These are phyloP conservation scores for Otus sunia DNA, from an alignment of 2,113 vertebrate genomes.

Conservation along the genomic window DNA sequence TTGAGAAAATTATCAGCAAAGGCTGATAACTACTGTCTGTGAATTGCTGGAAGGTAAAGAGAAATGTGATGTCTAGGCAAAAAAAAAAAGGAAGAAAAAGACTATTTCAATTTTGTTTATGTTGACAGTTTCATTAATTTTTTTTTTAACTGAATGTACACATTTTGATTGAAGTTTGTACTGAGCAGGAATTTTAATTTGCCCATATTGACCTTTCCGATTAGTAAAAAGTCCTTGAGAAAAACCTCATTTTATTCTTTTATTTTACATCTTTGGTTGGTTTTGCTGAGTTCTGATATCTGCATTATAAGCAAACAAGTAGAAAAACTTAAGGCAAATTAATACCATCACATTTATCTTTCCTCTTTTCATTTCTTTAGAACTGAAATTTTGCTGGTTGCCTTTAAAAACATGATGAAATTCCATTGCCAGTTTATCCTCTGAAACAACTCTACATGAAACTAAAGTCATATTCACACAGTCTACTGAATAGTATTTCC, in stretches of 20 bases:
- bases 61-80: background rate
- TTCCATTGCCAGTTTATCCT: background rate
- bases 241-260: background rate
- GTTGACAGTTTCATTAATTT: conserved; percentile 12
- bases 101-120: background rate
- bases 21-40: background rate
- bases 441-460: background rate
- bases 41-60: background rate
- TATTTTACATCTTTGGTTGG: background rate
- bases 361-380: background rate
- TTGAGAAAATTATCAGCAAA: background rate
- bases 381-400: background rate
- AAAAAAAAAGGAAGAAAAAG: background rate
- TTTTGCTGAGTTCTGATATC: background rate
- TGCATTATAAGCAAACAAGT: background rate
- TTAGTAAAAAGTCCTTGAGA: background rate
- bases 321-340: background rate
- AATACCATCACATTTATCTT: background rate
- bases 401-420: background rate
- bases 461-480: background rate
- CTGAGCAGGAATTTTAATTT: conserved; percentile 26
- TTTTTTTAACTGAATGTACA: background rate
- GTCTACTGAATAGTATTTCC: background rate
- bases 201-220: background rate
- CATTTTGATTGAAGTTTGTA: background rate